Base-by-base conservation (phyloP, 2,888 invertebrate genomes). In the Tenthredo mesomela region DNA sequence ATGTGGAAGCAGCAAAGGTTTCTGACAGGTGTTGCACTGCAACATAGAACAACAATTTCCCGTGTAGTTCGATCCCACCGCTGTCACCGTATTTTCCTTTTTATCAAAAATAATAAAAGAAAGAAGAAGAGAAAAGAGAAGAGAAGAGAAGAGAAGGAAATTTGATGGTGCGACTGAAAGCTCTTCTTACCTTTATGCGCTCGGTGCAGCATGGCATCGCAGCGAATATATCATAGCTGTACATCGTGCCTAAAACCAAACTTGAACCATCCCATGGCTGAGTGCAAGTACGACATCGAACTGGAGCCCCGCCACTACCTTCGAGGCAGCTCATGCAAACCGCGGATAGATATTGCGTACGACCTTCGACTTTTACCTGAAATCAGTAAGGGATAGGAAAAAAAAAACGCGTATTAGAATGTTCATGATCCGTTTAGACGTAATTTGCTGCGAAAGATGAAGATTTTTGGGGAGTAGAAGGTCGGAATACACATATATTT, bases 211-310 rank as follows among this genome's bases (percentile, higher is more conserved):
- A 99, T 25, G 98, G 98, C 94, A 97, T 97, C 86, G 99, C 98
- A 93, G 99, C 99, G 93, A 99, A 99, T 90, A 99, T 98, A 94
- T 99, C 99, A 92, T 98, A 99, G 86, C 98, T 97, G 94, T 99
- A 99, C 98, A 99, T 98, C 87, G 99, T 98, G 88, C 99, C 99
- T 85, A 99, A 95, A 85, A 99, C 97, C 87, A 99, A 95, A 82
- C 98, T 97, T 37, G 98, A 97, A 40, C 99, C 99, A 92, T 98
- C 97, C 98, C 98, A 98, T 89, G 96, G 96, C 90, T 96, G 96
- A 78, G 95, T 95, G 93, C 98, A 98, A 94, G 96, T 97, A 91
- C 97, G 96, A 94, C 98, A 98, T 89, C 96, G 95, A 88, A 98
- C 96, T 82, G 95, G 95, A 87, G 97, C 96, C 2, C 95, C 95